A percentile compares a stretch with the other conserved stretches of the same genome.
phyloP scores from a whole-genome alignment of 2,888 invertebrate genomes.

The Aricia artaxerxes region DNA sequence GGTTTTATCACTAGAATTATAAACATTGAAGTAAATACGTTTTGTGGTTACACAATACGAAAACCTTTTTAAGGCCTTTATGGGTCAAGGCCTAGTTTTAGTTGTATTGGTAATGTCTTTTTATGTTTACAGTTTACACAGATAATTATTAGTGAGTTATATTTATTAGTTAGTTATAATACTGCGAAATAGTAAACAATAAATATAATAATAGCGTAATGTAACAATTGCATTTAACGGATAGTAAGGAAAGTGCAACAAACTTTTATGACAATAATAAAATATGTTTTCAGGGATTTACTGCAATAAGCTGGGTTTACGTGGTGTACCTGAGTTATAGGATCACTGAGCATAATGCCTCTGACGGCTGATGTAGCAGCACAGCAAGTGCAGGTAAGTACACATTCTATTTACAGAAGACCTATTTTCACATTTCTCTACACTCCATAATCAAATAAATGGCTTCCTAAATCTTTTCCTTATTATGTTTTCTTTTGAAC shows the following conservation, averaged over 20 bases:
- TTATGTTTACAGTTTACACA: too few relatives aligned
- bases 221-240: not conserved
- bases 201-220: not conserved
- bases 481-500: too few relatives aligned
- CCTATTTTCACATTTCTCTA: not conserved
- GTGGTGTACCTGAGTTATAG: constrained; percentile 64
- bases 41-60: not conserved
- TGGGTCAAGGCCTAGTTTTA: not conserved
- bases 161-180: not conserved
- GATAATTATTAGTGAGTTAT: not conserved
- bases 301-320: constrained; percentile 75
- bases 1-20: not conserved
- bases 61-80: not conserved
- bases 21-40: not conserved
- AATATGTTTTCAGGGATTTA: constrained; percentile 54
- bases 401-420: not conserved
- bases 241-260: not conserved
- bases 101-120: not conserved
- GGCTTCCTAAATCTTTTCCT: too few relatives aligned
- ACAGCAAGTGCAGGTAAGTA: constrained; percentile 83
- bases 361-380: constrained; percentile 89
- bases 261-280: not conserved
- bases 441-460: not conserved
- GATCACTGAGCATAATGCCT: constrained; percentile 79
- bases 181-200: not conserved